These are phyloP conservation scores for Protaetia brevitarsis DNA, from an alignment of 1,140 invertebrate genomes.

Conservation along the genomic window DNA sequence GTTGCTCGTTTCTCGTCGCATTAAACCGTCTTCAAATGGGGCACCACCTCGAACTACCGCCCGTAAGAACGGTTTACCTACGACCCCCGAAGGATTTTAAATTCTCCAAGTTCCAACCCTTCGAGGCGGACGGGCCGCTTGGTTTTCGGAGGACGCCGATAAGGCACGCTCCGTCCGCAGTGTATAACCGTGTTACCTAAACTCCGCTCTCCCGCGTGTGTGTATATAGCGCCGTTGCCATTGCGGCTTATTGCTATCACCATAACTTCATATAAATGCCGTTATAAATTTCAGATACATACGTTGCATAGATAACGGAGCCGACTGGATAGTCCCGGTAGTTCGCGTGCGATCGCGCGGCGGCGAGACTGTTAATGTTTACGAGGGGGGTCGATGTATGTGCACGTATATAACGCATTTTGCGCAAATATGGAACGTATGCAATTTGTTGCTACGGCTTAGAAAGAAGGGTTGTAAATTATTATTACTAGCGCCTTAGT, in stretches of 20 bases:
- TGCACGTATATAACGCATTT: too few species aligned
- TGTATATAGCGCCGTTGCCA: neutral
- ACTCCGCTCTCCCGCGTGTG: neutral
- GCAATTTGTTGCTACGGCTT: too few species aligned
- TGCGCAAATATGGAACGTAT: too few species aligned
- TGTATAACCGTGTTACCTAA: conserved; percentile 9
- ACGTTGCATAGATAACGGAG: neutral
- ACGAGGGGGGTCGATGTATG: too few species aligned
- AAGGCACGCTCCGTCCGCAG: conserved; percentile 26
- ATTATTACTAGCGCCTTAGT: too few species aligned
- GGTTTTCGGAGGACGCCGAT: conserved; percentile 23
- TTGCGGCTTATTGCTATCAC: conserved; percentile 16
- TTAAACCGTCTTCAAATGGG: neutral
- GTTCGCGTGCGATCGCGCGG: too few species aligned
- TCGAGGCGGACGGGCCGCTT: conserved; percentile 6
- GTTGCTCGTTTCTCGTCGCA: neutral
- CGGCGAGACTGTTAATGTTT: too few species aligned
- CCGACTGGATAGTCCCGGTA: too few species aligned
- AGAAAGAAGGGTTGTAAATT: too few species aligned
- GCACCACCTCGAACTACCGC: neutral
- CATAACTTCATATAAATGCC: conserved; percentile 7
- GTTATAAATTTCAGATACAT: conserved; percentile 11
- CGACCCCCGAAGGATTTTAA: neutral
- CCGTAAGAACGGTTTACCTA: neutral
- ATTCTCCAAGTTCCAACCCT: neutral